Evolutionary conservation across 2,888 invertebrate species (phyloP), one percentile per base, ranked within the genome.

Genomic region (Nematopogon swammerdamellus): DNA sequence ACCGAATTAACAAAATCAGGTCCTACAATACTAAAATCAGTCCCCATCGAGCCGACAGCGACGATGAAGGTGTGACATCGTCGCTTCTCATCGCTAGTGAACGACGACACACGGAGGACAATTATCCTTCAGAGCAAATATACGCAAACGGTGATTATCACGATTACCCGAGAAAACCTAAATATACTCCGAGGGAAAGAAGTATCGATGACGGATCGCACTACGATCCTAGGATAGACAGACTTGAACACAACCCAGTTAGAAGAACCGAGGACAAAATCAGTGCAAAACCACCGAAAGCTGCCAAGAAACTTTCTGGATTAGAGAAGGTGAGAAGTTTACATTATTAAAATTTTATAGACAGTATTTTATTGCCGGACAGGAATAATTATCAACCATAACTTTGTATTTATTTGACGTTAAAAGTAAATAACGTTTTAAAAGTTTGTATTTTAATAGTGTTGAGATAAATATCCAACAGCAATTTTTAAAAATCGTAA

Each of bases 61-160:
- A 86, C 55, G 90, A 91, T 55, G 89, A 91, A 58, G 86, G 87
- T 56, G 84, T 80, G 65, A 85, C 76, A 57, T 84, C 86, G 52
- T 87, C 88, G 47, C 67, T 86, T 53, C 84, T 91, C 57, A 81
- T 91, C 52, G 87, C 85, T 53, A 88, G 85, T 61, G 91, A 91
- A 65, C 79, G 88, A 49, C 84, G 86, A 54, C 89, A 90, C 58
- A 87, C 88, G 20, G 89, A 89, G 59, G 82, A 85, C 50, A 85
- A 83, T 55, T 72, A 75, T 62, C 67, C 77, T 51, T 68, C 70
- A 56, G 72, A 80, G 59, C 75, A 80, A 61, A 68, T 80, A 57
- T 73, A 80, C 56, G 72, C 72, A 18, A 75, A 72, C 52, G 71
- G 71, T 44, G 72, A 70, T 51, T 80, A 82, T 57, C 72, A 71